Evolutionary conservation across 2,888 invertebrate species (phyloP).

Genomic region (Lasioglossum calceatum): DNA sequence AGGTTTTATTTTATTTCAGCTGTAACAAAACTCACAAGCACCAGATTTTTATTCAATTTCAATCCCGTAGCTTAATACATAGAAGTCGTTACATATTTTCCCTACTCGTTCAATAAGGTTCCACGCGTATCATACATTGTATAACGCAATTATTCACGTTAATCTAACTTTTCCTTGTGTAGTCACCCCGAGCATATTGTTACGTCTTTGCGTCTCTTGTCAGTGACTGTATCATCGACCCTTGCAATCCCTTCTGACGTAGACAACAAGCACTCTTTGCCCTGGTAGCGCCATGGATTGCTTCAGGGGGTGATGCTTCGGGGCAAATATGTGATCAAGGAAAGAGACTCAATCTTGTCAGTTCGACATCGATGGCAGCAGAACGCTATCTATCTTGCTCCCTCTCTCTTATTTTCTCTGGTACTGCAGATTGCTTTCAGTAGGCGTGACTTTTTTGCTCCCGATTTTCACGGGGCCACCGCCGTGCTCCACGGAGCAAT

Average conservation of each 20-base stretch:
- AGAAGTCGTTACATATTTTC: neutral
- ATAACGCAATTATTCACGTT: neutral
- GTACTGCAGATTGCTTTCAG: neutral
- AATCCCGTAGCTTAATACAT: neutral
- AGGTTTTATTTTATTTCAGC: neutral
- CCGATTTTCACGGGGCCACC: neutral
- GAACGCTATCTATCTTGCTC: neutral
- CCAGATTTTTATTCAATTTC: neutral
- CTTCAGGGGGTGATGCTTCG: neutral
- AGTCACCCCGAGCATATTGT: neutral
- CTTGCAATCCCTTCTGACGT: neutral
- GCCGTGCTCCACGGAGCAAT: neutral
- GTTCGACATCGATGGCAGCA: constrained; percentile 5
- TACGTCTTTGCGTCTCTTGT: neutral
- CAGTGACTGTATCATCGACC: constrained; percentile 6
- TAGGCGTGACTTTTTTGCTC: neutral
- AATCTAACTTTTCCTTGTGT: neutral
- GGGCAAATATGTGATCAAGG: constrained; percentile 12
- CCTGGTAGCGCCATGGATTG: neutral
- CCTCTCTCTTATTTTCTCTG: neutral
- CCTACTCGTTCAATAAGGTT: neutral
- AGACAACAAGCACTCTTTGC: constrained; percentile 6
- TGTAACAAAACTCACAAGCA: neutral
- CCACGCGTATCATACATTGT: neutral
- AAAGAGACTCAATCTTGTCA: constrained; percentile 12